Conservation (phyloP, 2,113 vertebrate genomes). For the Erythrolamprus reginae region DNA sequence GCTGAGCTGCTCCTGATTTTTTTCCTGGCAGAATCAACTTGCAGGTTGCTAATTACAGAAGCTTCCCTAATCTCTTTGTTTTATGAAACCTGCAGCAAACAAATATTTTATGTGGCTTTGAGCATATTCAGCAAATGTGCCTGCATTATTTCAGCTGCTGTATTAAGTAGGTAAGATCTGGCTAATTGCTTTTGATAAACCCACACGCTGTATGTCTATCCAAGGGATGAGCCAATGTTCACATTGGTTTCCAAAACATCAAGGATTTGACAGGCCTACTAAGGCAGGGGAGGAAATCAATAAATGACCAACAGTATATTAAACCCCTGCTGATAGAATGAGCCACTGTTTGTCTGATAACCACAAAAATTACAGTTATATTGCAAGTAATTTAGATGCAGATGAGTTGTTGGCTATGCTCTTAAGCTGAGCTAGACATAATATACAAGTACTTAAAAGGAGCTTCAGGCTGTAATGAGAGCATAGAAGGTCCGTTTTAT, state of each 20-base stretch:
- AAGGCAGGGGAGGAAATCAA: slow-evolving; percentile 35
- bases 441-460: background rate
- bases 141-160: background rate
- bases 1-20: background rate
- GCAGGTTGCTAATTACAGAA: slow-evolving; percentile 1
- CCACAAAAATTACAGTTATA: slow-evolving; percentile 27
- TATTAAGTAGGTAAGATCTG: slow-evolving; percentile 20
- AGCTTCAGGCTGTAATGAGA: background rate
- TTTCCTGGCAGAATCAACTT: background rate
- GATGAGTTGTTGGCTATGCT: slow-evolving; percentile 39
- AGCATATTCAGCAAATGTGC: background rate
- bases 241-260: slow-evolving; percentile 37
- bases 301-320: slow-evolving; percentile 32
- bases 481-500: background rate
- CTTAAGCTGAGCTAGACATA: slow-evolving; percentile 4
- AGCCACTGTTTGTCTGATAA: slow-evolving; percentile 31
- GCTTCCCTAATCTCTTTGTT: slow-evolving; percentile 3
- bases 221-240: slow-evolving; percentile 31
- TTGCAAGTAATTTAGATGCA: slow-evolving; percentile 40
- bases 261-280: slow-evolving; percentile 42
- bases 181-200: slow-evolving; percentile 34
- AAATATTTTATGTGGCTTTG: slow-evolving; percentile 8
- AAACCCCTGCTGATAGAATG: slow-evolving; percentile 34
- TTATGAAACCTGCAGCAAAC: background rate
- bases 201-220: slow-evolving; percentile 18